Evolutionary conservation across 35 echinoderm and acorn worm species (phyloP).

Genomic region (Apostichopus parvimensis): DNA sequence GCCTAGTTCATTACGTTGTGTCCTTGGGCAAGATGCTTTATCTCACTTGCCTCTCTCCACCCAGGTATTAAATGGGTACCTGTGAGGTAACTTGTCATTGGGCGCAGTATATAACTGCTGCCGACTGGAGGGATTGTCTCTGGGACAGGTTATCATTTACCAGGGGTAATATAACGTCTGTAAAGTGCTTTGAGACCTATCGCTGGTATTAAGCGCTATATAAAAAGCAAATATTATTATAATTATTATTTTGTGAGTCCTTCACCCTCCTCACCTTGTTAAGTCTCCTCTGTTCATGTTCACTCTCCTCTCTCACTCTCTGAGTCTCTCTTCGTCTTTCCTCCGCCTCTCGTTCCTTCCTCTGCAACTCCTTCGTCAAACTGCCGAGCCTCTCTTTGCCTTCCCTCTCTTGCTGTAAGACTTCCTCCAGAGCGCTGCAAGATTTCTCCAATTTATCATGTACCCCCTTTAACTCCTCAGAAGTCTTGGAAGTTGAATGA

Average conservation of each 20-base stretch:
- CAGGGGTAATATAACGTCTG: too few relatives aligned
- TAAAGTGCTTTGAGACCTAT: too few relatives aligned
- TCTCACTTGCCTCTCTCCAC: too few relatives aligned
- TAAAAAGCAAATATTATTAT: too few relatives aligned
- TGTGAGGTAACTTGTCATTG: too few relatives aligned
- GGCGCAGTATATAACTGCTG: too few relatives aligned
- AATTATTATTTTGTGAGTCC: neutral
- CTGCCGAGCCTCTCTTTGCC: conserved; percentile 17
- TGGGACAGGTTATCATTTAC: too few relatives aligned
- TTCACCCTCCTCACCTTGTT: conserved; percentile 13
- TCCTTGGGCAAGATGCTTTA: too few relatives aligned
- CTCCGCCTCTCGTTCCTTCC: neutral
- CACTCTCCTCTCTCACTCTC: conserved; percentile 3
- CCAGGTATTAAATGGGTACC: too few relatives aligned
- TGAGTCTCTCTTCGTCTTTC: neutral
- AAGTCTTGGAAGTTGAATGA: neutral
- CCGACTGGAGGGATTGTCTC: too few relatives aligned
- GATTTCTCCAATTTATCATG: conserved; percentile 43
- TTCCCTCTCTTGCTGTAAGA: conserved; percentile 46
- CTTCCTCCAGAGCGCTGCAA: conserved; percentile 50
- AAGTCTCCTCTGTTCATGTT: conserved; percentile 18
- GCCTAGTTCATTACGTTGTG: too few relatives aligned
- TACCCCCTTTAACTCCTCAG: conserved; percentile 15
- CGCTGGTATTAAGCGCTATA: too few relatives aligned
- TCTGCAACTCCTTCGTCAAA: conserved; percentile 18